Evolutionary conservation across 2,113 vertebrate genomes (phyloP).

Genomic region (Phrynosoma platyrhinos): DNA sequence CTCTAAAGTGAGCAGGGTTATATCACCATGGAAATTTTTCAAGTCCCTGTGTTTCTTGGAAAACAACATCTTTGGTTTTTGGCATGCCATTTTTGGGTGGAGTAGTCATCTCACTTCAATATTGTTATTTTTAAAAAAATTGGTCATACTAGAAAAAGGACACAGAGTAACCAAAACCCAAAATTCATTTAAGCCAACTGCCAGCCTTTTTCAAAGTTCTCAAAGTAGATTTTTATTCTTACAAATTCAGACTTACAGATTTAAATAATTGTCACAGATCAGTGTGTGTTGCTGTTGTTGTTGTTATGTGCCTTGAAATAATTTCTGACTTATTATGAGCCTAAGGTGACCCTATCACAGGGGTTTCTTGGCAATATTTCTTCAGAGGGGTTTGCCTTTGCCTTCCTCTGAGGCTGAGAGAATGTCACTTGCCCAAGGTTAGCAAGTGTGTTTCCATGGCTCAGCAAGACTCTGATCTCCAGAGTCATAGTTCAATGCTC

Average conservation of each 20-base stretch:
- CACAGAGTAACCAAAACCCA: background rate
- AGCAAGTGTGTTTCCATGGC: too few species aligned
- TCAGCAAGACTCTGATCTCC: too few species aligned
- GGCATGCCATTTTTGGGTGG: background rate
- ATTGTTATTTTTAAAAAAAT: background rate
- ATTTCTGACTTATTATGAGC: too few species aligned
- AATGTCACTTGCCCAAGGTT: too few species aligned
- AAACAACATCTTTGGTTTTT: background rate
- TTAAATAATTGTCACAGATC: background rate
- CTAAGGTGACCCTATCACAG: too few species aligned
- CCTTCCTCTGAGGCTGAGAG: too few species aligned
- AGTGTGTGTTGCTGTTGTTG: background rate
- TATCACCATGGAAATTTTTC: conserved; percentile 17
- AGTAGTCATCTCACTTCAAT: conserved; percentile 1
- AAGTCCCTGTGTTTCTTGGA: background rate
- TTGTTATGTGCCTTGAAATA: too few species aligned
- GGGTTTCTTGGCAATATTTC: too few species aligned
- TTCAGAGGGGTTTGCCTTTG: too few species aligned
- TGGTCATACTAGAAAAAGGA: conserved; percentile 11
- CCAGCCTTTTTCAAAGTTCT: conserved; percentile 4
- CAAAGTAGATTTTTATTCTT: background rate
- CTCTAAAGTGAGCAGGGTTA: background rate
- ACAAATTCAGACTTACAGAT: background rate
- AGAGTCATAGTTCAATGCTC: too few species aligned
- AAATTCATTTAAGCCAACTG: background rate